A percentile compares a stretch with the other conserved stretches of the same genome.
Evolutionary conservation across 2,888 invertebrate genomes (phyloP).

Genomic region (Apodemia zela): DNA sequence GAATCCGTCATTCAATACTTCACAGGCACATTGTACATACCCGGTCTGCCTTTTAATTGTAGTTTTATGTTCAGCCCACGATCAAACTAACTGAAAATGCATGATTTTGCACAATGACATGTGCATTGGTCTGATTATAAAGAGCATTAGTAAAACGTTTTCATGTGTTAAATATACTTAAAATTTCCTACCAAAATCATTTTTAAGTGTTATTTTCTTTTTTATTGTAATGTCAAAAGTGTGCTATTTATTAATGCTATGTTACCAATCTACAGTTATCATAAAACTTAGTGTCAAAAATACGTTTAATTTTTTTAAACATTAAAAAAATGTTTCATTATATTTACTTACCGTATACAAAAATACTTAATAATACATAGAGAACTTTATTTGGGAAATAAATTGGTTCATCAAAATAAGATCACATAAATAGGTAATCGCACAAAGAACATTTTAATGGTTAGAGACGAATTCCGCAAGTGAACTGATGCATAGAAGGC

Average conservation of each 20-base stretch:
- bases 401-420: background rate
- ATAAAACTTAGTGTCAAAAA: background rate
- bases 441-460: background rate
- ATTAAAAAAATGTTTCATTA: background rate
- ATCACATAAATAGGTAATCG: background rate
- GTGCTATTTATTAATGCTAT: constrained; percentile 14
- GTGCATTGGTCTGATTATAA: constrained; percentile 60
- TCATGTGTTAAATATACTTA: constrained; percentile 41
- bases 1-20: constrained; percentile 53
- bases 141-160: constrained; percentile 58
- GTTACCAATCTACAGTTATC: background rate
- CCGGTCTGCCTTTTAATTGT: constrained; percentile 57
- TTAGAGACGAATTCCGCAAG: constrained; percentile 7
- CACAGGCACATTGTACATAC: constrained; percentile 69
- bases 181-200: constrained; percentile 3
- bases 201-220: background rate
- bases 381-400: background rate
- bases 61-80: constrained; percentile 56
- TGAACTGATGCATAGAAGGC: constrained; percentile 30
- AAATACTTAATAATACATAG: background rate
- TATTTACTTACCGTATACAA: background rate
- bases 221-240: constrained; percentile 12
- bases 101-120: constrained; percentile 68
- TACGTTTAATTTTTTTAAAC: background rate
- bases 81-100: constrained; percentile 59